Conservation (phyloP, 2,113 vertebrate genomes). For the Girardinichthys multiradiatus region DNA sequence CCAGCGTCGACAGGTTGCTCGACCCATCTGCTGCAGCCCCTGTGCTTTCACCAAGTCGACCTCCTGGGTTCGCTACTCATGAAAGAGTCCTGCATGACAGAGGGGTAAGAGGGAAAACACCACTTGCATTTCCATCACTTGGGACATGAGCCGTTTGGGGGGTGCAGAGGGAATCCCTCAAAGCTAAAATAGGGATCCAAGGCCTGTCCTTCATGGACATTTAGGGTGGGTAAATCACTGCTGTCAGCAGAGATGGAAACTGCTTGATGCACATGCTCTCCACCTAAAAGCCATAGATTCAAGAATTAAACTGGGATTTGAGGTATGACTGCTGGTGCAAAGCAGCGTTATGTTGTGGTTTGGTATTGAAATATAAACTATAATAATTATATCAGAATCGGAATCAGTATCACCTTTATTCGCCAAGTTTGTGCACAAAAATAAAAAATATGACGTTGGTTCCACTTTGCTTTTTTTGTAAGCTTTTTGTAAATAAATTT, state of each 20-base stretch:
- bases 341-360: neutral
- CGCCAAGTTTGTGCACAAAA: too few relatives aligned
- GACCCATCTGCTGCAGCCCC: conserved; percentile 64
- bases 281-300: conserved; percentile 17
- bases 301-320: conserved; percentile 9
- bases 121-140: conserved; percentile 67
- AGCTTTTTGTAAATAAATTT: too few relatives aligned
- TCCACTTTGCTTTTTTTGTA: too few relatives aligned
- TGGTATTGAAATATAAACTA: neutral
- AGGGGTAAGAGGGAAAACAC: conserved; percentile 64
- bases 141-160: conserved; percentile 59
- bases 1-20: conserved; percentile 60
- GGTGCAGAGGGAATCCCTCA: conserved; percentile 49
- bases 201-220: conserved; percentile 62
- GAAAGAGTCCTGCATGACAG: conserved; percentile 52
- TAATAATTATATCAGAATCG: too few relatives aligned
- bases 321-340: neutral
- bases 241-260: conserved; percentile 70
- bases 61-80: conserved; percentile 47
- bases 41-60: conserved; percentile 51
- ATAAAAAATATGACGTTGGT: too few relatives aligned
- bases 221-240: conserved; percentile 67
- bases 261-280: conserved; percentile 49
- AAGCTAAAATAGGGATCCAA: conserved; percentile 63
- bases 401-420: too few relatives aligned